phyloP scores from a whole-genome alignment of 2,888 invertebrate genomes.

The Oxytorus armatus region DNA sequence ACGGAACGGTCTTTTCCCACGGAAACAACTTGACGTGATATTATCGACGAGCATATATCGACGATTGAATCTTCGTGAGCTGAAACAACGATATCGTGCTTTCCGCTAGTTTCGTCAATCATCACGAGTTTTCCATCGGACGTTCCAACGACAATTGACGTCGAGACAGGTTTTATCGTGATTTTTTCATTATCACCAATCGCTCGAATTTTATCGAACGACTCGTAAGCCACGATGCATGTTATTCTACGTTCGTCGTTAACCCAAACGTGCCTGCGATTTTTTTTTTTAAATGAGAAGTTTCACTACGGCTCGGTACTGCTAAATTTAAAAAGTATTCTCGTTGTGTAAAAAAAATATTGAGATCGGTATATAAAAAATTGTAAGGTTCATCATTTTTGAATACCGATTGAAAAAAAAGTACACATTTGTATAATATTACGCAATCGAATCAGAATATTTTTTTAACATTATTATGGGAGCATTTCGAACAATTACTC shows the following conservation, averaged over 20 bases:
- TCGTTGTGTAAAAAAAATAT: too few relatives aligned
- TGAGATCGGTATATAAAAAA: too few relatives aligned
- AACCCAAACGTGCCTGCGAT: constrained; percentile 70
- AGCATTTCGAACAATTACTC: too few relatives aligned
- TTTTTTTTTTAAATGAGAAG: background rate
- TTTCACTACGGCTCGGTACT: too few relatives aligned
- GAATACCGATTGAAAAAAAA: too few relatives aligned
- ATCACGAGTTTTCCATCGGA: constrained; percentile 70
- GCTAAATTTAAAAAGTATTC: too few relatives aligned
- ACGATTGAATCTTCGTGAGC: constrained; percentile 71
- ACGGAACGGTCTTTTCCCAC: constrained; percentile 72
- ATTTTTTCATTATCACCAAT: constrained; percentile 23
- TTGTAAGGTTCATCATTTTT: too few relatives aligned
- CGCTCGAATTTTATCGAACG: constrained; percentile 52
- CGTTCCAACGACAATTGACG: constrained; percentile 72
- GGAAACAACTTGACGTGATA: constrained; percentile 68
- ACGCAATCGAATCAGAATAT: too few relatives aligned
- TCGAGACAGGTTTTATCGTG: constrained; percentile 64
- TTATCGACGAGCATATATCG: constrained; percentile 66
- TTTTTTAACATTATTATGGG: too few relatives aligned
- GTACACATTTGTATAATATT: too few relatives aligned
- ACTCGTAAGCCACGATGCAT: constrained; percentile 71
- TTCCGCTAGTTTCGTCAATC: constrained; percentile 70
- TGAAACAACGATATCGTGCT: constrained; percentile 59
- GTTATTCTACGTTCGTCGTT: constrained; percentile 70